phyloP scores from a whole-genome alignment of 1,140 invertebrate species.

The Drosophila orena region DNA sequence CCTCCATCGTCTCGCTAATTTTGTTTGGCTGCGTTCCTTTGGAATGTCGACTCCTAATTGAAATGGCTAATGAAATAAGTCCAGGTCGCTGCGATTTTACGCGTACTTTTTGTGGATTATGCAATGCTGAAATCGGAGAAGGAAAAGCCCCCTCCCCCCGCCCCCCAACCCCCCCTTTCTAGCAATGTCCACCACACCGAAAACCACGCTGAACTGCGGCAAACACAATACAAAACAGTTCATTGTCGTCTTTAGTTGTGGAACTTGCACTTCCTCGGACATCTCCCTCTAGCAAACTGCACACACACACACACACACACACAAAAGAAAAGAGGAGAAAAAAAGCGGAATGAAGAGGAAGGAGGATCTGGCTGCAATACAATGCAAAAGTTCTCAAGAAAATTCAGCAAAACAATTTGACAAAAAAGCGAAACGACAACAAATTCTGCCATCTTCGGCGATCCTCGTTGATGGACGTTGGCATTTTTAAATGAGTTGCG shows the following conservation, averaged over 20 bases:
- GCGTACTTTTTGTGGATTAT: constrained; percentile 32
- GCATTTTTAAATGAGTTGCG: constrained; percentile 83
- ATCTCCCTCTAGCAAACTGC: constrained; percentile 64
- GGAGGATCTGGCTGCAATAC: constrained; percentile 66
- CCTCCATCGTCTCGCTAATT: constrained; percentile 15
- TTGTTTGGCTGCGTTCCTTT: constrained; percentile 24
- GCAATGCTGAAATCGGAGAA: constrained; percentile 35
- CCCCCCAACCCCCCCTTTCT: neutral
- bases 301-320: constrained; percentile 18
- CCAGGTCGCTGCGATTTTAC: constrained; percentile 16
- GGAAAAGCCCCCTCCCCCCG: constrained; percentile 4
- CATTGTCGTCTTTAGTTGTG: constrained; percentile 78
- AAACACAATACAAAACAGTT: constrained; percentile 67
- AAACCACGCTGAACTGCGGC: constrained; percentile 30
- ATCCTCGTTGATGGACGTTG: constrained; percentile 82
- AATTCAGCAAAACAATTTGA: constrained; percentile 83
- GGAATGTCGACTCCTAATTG: constrained; percentile 30
- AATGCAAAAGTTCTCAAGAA: constrained; percentile 83
- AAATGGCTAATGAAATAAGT: constrained; percentile 47
- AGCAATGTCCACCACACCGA: constrained; percentile 8
- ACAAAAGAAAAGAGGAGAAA: neutral
- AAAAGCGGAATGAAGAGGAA: constrained; percentile 17
- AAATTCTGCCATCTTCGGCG: constrained; percentile 83
- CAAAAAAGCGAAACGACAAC: constrained; percentile 83
- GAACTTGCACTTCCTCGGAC: constrained; percentile 73